Evolutionary conservation across 2,113 vertebrate species (phyloP), one percentile per base, ranked within the genome.

Genomic region (Lagenorhynchus albirostris): DNA sequence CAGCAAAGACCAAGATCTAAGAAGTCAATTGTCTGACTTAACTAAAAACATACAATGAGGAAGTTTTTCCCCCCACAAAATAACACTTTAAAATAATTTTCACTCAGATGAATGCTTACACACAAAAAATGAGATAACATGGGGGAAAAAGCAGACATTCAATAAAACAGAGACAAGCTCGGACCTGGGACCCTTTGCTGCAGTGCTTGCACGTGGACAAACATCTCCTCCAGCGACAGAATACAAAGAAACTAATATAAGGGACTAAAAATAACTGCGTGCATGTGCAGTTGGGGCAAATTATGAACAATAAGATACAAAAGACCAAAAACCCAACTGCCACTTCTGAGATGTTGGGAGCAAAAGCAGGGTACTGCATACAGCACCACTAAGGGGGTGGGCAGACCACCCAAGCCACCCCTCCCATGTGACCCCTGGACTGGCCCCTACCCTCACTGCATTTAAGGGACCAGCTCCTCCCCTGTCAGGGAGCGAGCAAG

Each of bases 1-100:
- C 4, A 68, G 62, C 8, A 15, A 50, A 86, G 36, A 70, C 4
- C n/a, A 91, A 91, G 29, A 36, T 47, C 12, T 91, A 87, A 91
- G 26, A 81, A 92, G 91, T 63, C 41, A 65, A 73, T 18, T 77
- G 12, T 58, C 38, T 79, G 50, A 92, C 7, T 86, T 89, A 89
- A 84, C 38, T 63, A 81, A 96, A 58, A 92, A 70, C 47, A 82
- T 3, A 62, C 23, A 41, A 60, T 70, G 17, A 91, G 20, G 3
- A 62, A 91, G 8, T 21, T 50, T 76, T 65, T 14, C 4, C n/a
- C 85, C 21, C 25, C 38, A 44, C 21, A n/a, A 91, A 92, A 38
- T 31, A 95, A 96, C 95, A 86, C 8, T 84, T 91, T 33, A 84
- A 73, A 41, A 41, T 62, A 83, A 89, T 84, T 94, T 93, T 73